phyloP scores from a whole-genome alignment of 2,113 vertebrate species.

The Spermophilus dauricus region DNA sequence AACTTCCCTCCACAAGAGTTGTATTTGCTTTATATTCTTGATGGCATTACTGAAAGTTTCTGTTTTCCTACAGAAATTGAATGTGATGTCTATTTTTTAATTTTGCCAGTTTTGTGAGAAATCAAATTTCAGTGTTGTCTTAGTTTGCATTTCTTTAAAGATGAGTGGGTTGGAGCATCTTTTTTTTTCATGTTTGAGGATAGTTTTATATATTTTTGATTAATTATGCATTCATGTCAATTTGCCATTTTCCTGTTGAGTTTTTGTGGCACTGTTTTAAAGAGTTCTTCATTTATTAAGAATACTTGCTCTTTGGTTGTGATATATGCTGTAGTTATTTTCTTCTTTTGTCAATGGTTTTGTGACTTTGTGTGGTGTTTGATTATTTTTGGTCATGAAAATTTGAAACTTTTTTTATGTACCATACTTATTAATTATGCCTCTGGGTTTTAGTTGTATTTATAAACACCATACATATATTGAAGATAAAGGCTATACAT shows the following conservation, averaged over 20 bases:
- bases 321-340: background rate
- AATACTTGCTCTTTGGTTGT: background rate
- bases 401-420: background rate
- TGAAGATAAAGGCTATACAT: background rate
- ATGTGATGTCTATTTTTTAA: background rate
- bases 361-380: background rate
- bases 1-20: background rate
- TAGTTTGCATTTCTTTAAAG: background rate
- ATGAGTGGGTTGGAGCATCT: background rate
- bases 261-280: background rate
- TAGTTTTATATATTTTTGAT: background rate
- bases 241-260: background rate
- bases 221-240: background rate
- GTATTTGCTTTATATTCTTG: background rate
- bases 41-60: background rate
- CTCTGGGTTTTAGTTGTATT: background rate
- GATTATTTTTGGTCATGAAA: background rate
- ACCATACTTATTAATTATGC: background rate
- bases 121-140: background rate
- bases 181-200: background rate
- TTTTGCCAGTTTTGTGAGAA: background rate
- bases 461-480: background rate
- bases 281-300: background rate
- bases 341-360: background rate
- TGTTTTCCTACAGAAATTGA: background rate